These are phyloP conservation scores for Oxystoma pomonae DNA, from an alignment of 2,888 invertebrate species.

Conservation along the genomic window DNA sequence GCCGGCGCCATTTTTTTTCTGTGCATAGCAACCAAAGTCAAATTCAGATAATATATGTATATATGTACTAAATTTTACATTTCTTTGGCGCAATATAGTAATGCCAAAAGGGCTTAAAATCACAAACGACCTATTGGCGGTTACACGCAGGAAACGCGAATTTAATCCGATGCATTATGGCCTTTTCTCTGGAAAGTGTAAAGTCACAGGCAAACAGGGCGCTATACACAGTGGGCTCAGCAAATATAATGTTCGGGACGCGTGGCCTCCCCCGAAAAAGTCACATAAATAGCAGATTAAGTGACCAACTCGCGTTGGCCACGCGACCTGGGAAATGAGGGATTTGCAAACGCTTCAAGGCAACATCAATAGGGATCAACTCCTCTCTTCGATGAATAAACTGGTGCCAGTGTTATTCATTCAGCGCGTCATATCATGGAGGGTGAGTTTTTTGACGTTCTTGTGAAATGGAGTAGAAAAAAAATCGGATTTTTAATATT, in stretches of 20 bases:
- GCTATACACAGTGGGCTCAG: neutral
- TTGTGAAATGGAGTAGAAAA: neutral
- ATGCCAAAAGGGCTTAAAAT: neutral
- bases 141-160: conserved; percentile 33
- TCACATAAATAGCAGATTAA: conserved; percentile 52
- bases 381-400: too few species aligned
- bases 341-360: neutral
- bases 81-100: too few species aligned
- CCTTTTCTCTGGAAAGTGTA: conserved; percentile 29
- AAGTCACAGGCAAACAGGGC: neutral
- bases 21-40: too few species aligned
- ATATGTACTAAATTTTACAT: too few species aligned
- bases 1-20: too few species aligned
- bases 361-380: conserved; percentile 3
- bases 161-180: conserved; percentile 36
- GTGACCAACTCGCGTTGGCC: conserved; percentile 48
- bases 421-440: too few species aligned
- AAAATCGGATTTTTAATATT: neutral
- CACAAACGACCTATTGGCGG: conserved; percentile 3
- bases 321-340: conserved; percentile 36
- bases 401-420: too few species aligned
- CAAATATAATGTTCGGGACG: conserved; percentile 25
- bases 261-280: conserved; percentile 43
- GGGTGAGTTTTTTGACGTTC: neutral
- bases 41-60: too few species aligned